Conservation (phyloP, 2,888 invertebrate species). For the Tipula confusa region DNA sequence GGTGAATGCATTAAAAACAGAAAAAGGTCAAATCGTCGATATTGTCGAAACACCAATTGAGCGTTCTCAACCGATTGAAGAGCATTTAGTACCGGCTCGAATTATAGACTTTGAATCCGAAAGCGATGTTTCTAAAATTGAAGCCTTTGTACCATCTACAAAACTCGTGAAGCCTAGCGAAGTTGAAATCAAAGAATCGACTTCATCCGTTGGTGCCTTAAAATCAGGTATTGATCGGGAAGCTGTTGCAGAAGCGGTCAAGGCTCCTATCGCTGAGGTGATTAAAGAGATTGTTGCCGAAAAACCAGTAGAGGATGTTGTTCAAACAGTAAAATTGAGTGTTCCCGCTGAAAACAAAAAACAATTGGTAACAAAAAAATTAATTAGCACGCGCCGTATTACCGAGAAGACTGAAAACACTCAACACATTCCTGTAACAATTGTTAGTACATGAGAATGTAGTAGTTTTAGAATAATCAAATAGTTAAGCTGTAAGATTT, state of each 20-base stretch:
- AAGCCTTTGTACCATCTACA: background rate
- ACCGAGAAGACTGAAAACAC: background rate
- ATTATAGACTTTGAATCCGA: background rate
- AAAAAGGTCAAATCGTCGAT: background rate
- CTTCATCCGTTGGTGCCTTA: background rate
- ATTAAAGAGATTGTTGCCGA: background rate
- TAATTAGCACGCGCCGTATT: background rate
- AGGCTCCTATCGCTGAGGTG: background rate
- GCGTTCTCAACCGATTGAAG: background rate
- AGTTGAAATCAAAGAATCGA: background rate
- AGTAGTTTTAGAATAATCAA: background rate
- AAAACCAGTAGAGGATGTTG: background rate
- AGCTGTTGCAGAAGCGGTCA: background rate
- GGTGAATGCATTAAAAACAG: background rate
- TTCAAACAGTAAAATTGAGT: background rate
- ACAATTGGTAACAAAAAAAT: background rate
- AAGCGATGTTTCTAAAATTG: background rate
- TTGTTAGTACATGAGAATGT: background rate
- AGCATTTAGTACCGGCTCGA: background rate
- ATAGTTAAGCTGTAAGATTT: background rate
- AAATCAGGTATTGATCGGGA: background rate
- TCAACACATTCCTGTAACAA: background rate
- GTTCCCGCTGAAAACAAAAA: background rate
- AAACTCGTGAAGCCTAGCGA: background rate
- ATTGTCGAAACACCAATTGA: background rate